Percentiles rank a stretch among this genome's conserved stretches.
Conservation (phyloP, 2,888 invertebrate genomes). For the Stegophylla sp. region DNA sequence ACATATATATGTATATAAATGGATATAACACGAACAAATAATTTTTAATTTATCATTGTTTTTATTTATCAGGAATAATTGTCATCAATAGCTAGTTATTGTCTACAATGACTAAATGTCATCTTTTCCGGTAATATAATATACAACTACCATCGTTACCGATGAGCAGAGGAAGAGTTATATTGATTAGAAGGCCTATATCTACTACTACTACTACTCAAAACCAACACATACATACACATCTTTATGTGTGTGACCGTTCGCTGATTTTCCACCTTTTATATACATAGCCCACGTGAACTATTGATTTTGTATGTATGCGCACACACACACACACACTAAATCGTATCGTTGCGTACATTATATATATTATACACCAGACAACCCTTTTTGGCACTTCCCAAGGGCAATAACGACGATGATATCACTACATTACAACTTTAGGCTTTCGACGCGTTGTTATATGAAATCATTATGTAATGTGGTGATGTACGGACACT, state of each 20-base stretch:
- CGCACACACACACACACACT: background rate
- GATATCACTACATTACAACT: background rate
- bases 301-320: slow-evolving; percentile 53
- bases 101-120: no score
- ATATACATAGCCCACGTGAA: slow-evolving; percentile 34
- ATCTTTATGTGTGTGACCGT: slow-evolving; percentile 37
- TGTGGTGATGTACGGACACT: background rate
- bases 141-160: background rate
- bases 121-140: no score
- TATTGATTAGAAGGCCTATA: slow-evolving; percentile 55
- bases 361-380: background rate
- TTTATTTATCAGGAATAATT: no score
- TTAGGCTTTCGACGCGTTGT: background rate
- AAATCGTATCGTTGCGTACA: background rate
- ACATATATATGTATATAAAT: no score
- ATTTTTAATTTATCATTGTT: no score
- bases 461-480: no score
- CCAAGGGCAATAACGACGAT: background rate
- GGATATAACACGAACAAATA: no score
- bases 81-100: no score
- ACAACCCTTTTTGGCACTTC: slow-evolving; percentile 25
- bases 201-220: slow-evolving; percentile 5
- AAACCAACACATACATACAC: background rate
- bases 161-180: slow-evolving; percentile 5
- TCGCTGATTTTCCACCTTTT: slow-evolving; percentile 55